A percentile compares a stretch with the other conserved stretches of the same genome.
phyloP scores from a whole-genome alignment of 2,797 vertebrate genomes.

The Perdix hodgsoniae region DNA sequence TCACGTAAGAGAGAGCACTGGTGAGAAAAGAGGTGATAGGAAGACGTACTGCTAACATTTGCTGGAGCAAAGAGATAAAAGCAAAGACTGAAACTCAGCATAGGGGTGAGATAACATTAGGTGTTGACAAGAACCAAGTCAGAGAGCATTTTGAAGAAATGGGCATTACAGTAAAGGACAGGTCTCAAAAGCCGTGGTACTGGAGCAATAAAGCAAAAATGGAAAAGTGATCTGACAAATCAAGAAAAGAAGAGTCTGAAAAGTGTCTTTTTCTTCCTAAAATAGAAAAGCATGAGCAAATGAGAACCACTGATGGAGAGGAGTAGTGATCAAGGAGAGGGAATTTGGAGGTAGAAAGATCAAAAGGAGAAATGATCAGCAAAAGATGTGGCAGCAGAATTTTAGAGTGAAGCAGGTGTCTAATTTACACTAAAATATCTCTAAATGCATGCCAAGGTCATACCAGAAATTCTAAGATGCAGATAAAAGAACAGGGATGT shows the following conservation, averaged over 20 bases:
- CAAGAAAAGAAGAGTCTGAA: neutral
- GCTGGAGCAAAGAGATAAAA: neutral
- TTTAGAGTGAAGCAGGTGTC: neutral
- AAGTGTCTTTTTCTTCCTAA: conserved; percentile 9
- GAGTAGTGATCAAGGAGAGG: neutral
- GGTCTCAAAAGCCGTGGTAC: neutral
- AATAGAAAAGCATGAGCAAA: neutral
- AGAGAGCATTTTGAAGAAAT: neutral
- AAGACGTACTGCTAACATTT: neutral
- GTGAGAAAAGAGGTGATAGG: neutral
- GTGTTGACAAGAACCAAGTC: neutral
- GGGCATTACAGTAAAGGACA: neutral
- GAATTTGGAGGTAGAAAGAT: conserved; percentile 2
- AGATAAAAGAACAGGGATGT: neutral
- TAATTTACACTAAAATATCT: neutral
- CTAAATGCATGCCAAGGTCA: neutral
- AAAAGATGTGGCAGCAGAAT: neutral
- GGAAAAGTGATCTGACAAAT: neutral
- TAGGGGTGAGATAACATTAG: neutral
- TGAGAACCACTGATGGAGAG: neutral
- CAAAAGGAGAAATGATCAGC: conserved; percentile 33
- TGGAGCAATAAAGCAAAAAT: neutral
- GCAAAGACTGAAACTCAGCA: neutral
- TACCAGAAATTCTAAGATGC: neutral
- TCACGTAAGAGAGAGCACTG: neutral